These are phyloP conservation scores for Drosophila baimaii DNA, from an alignment of 1,140 invertebrate genomes.

Conservation along the genomic window DNA sequence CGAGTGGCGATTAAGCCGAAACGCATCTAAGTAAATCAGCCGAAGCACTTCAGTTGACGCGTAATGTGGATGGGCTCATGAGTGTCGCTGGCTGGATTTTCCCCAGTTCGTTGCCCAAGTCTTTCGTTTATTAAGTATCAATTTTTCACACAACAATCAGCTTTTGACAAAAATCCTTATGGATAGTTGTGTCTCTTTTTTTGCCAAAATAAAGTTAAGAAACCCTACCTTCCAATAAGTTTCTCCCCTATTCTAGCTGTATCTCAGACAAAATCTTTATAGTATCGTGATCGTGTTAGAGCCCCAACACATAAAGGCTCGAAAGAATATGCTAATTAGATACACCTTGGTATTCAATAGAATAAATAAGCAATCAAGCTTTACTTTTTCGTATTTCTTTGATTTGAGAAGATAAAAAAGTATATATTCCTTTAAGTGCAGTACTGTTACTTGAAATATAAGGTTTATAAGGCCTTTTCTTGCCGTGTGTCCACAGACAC, in stretches of 20 bases:
- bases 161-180: background rate
- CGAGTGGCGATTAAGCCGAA: conserved; percentile 38
- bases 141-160: too few relatives aligned
- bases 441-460: background rate
- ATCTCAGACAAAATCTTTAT: background rate
- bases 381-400: background rate
- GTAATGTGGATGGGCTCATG: conserved; percentile 49
- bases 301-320: background rate
- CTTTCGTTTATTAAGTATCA: too few relatives aligned
- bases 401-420: background rate
- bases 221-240: too few relatives aligned
- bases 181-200: background rate
- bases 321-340: background rate
- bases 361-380: background rate
- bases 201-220: background rate
- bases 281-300: background rate
- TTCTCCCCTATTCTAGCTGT: background rate
- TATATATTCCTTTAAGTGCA: background rate
- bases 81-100: conserved; percentile 23
- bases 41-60: conserved; percentile 42
- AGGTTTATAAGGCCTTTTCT: background rate
- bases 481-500: conserved; percentile 10
- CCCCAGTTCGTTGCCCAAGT: conserved; percentile 63
- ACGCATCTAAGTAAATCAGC: conserved; percentile 73
- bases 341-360: background rate